Conservation (phyloP, 2,113 vertebrate species). For the Malurus alboscapulatus region DNA sequence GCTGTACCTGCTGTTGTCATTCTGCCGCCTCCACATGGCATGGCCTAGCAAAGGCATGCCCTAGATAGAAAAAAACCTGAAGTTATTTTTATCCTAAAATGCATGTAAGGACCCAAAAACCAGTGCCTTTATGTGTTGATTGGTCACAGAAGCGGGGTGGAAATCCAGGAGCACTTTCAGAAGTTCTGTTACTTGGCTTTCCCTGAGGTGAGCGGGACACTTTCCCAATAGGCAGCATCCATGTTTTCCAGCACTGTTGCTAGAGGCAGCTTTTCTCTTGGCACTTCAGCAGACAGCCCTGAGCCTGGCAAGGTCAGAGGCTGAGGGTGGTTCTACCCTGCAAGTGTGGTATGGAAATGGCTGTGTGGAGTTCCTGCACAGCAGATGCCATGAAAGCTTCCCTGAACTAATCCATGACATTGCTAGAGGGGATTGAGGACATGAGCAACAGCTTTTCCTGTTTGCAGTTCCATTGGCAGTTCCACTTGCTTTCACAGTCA, state of each 20-base stretch:
- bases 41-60: constrained; percentile 22
- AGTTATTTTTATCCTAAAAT: constrained; percentile 9
- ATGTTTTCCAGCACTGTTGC: not conserved
- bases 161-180: not conserved
- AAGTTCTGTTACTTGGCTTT: not conserved
- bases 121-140: not conserved
- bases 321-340: not conserved
- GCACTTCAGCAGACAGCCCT: not conserved
- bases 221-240: not conserved
- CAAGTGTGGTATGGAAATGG: not conserved
- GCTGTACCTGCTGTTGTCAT: constrained; percentile 44
- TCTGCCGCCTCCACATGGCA: not conserved
- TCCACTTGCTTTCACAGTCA: not conserved
- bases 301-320: not conserved
- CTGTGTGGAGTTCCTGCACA: not conserved
- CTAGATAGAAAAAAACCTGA: not conserved
- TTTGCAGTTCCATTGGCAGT: not conserved
- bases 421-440: not conserved
- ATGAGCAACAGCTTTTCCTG: not conserved
- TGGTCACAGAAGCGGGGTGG: not conserved
- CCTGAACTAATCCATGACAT: not conserved
- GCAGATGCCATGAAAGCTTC: not conserved
- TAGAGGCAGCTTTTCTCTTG: not conserved
- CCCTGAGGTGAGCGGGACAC: not conserved
- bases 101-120: not conserved